Conservation (phyloP, 2,113 vertebrate genomes). For the Plecturocebus donacophilus region DNA sequence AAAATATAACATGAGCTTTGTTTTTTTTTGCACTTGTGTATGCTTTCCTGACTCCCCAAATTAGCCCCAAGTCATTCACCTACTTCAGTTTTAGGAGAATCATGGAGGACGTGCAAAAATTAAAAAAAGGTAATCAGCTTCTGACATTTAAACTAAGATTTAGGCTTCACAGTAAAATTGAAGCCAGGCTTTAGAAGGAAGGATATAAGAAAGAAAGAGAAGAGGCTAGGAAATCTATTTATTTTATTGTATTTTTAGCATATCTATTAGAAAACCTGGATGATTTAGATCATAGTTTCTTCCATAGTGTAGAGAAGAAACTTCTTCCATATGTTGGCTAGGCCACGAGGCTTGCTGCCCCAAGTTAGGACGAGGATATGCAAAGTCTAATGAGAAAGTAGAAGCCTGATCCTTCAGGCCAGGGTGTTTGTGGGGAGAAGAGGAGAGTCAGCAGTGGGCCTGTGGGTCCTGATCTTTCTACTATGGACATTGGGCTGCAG, state of each 20-base stretch:
- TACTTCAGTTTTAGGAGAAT: background rate
- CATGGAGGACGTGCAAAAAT: background rate
- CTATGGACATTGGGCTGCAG: background rate
- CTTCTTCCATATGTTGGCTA: background rate
- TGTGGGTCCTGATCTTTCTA: accelerated
- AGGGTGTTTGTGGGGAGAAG: background rate
- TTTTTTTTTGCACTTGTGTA: background rate
- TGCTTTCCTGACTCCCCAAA: background rate
- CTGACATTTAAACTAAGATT: background rate
- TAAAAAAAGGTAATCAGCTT: background rate
- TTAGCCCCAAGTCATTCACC: background rate
- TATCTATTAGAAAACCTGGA: background rate
- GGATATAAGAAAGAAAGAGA: background rate
- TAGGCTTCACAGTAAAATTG: background rate
- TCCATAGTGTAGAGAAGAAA: background rate
- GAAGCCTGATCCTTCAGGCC: background rate
- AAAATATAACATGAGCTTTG: background rate
- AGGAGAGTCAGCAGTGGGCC: accelerated
- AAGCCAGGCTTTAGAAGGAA: background rate
- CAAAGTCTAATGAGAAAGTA: background rate
- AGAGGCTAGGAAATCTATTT: background rate
- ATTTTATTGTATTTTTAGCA: background rate
- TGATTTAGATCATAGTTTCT: background rate
- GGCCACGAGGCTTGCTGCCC: background rate
- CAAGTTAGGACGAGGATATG: background rate